phyloP scores from a whole-genome alignment of 2,888 invertebrate genomes.

The Dugesia japonica region DNA sequence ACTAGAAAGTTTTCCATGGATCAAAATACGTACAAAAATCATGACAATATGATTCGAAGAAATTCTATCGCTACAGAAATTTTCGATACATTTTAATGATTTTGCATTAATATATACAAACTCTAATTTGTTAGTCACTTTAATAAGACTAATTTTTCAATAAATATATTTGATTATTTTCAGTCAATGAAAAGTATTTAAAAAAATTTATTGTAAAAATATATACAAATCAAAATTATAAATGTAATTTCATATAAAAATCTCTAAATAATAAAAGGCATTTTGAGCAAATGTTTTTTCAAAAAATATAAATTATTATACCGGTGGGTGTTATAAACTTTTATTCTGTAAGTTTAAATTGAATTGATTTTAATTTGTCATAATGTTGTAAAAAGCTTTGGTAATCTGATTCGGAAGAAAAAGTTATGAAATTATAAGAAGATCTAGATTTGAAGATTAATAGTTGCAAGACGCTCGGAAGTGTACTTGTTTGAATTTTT shows the following conservation, averaged over 20 bases:
- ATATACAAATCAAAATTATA: too few species aligned
- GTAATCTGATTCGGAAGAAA: neutral
- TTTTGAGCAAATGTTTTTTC: neutral
- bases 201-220: too few species aligned
- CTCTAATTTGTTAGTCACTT: too few species aligned
- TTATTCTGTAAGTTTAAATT: too few species aligned
- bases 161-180: too few species aligned
- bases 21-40: neutral
- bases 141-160: too few species aligned
- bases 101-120: too few species aligned
- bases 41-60: neutral
- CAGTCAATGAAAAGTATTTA: too few species aligned
- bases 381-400: neutral
- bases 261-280: neutral
- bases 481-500: neutral
- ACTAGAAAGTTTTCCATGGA: neutral
- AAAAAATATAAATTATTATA: too few species aligned
- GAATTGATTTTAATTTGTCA: neutral
- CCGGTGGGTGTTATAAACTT: neutral
- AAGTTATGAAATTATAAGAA: neutral
- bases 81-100: neutral
- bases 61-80: neutral
- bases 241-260: too few species aligned
- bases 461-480: neutral
- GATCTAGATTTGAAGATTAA: neutral